Conservation (phyloP, 2,888 invertebrate genomes). For the Strigamia crassipes region DNA sequence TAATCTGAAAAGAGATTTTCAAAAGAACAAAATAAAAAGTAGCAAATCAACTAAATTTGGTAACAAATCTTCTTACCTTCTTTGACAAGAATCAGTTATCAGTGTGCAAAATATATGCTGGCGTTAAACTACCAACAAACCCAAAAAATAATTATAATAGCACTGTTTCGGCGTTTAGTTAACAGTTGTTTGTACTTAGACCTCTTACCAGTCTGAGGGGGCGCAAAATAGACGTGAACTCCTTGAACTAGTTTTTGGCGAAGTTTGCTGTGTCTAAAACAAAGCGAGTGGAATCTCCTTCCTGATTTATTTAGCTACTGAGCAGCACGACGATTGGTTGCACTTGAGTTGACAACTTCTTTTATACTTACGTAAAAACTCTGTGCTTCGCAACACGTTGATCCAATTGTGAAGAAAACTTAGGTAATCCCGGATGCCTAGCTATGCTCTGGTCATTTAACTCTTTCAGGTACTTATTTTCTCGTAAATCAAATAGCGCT, state of each 20-base stretch:
- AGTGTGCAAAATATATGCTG: too few species aligned
- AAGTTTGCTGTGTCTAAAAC: background rate
- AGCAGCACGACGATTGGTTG: background rate
- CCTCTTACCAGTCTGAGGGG: background rate
- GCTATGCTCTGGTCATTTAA: background rate
- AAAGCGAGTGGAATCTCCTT: background rate
- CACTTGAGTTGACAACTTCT: background rate
- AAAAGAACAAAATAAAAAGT: too few species aligned
- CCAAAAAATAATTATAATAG: too few species aligned
- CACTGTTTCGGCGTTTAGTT: background rate
- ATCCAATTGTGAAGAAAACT: slow-evolving; percentile 22
- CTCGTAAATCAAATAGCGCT: slow-evolving; percentile 22
- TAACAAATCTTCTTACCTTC: background rate
- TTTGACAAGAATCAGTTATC: background rate
- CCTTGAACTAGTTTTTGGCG: background rate
- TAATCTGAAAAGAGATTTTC: too few species aligned
- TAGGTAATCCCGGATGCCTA: slow-evolving; percentile 26
- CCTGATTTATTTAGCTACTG: slow-evolving; percentile 23
- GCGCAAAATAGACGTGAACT: background rate
- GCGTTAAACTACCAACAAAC: too few species aligned
- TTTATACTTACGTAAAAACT: background rate
- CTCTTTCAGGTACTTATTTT: slow-evolving; percentile 20
- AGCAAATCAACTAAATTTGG: too few species aligned
- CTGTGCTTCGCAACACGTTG: slow-evolving; percentile 25
- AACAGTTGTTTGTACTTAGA: background rate